Evolutionary conservation across 2,888 invertebrate genomes (phyloP), one percentile per base, ranked within the genome.

Genomic region (Lycia hirtaria): DNA sequence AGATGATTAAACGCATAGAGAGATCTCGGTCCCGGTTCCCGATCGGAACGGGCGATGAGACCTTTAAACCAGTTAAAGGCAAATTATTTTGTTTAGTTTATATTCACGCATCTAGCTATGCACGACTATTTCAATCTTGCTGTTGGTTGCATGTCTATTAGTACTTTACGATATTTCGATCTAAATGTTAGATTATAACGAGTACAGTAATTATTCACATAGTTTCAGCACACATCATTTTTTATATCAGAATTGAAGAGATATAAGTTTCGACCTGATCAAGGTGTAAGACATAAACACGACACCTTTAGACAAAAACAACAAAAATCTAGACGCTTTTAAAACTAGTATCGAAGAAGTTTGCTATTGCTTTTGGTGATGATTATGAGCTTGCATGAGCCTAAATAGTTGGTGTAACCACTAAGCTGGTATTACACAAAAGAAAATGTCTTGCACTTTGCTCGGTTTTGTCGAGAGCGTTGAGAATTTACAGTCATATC

Each of bases 21-120:
- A 63, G 71, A 73, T 75, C 76, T 80, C 82, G 72, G 61, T 73
- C 78, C 75, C 72, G 65, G 68, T 65, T 59, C 65, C 72, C 64
- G 58, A 65, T 68, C 61, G 76, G 68, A 67, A 66, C 73, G 81
- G 80, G 74, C 78, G 75, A 72, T 72, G 85, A 81, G 78, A 75
- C 76, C 75, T 78, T 74, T 80, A 73, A 77, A 80, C 75, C 71
- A 80, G 75, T 82, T 81, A 73, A 74, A 83, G 73, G 73, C n/a
- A 74, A 80, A 75, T 80, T 81, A 64, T 83, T 86, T 88, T 83
- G 62, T 87, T 90, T 87, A 81, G 78, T 89, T 90, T 69, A 77
- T 81, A 83, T 76, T 88, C 90, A 91, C 92, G 92, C 92, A 91
- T 91, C 85, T 88, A 89, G 91, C 91, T 89, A 83, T 91, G 92